Evolutionary conservation across 2,888 invertebrate species (phyloP).

Genomic region (Ornithoptera alexandrae): DNA sequence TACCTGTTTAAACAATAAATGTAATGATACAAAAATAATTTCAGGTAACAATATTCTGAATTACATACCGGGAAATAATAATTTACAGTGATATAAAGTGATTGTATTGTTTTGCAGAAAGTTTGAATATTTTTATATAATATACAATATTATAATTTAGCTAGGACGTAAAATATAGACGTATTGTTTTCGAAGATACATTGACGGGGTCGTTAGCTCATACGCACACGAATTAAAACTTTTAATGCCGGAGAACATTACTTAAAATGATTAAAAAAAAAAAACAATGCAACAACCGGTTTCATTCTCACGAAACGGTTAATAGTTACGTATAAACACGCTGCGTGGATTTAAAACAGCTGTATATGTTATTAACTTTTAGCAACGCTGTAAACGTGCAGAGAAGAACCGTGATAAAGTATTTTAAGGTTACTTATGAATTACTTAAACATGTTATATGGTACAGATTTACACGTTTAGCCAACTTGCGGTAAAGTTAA

Average conservation of each 20-base stretch:
- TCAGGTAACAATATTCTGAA: no score
- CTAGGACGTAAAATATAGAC: not conserved
- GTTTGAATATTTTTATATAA: no score
- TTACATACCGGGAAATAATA: no score
- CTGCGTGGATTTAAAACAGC: constrained; percentile 16
- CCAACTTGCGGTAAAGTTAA: no score
- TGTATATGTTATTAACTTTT: constrained; percentile 11
- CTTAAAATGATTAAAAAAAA: not conserved
- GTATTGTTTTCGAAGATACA: not conserved
- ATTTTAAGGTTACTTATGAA: not conserved
- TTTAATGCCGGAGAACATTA: constrained; percentile 1
- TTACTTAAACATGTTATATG: no score
- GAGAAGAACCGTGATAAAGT: not conserved
- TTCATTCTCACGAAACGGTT: constrained; percentile 16
- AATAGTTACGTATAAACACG: constrained; percentile 9
- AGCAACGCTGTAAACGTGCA: constrained; percentile 11
- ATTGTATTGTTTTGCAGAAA: no score
- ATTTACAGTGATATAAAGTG: no score
- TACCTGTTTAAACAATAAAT: no score
- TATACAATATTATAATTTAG: not conserved
- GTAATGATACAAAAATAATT: no score
- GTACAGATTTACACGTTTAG: no score
- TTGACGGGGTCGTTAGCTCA: not conserved
- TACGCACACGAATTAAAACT: not conserved
- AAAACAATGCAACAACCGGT: constrained; percentile 6